These are phyloP conservation scores for Noctua pronuba DNA, from an alignment of 2,888 invertebrate genomes.

Conservation along the genomic window DNA sequence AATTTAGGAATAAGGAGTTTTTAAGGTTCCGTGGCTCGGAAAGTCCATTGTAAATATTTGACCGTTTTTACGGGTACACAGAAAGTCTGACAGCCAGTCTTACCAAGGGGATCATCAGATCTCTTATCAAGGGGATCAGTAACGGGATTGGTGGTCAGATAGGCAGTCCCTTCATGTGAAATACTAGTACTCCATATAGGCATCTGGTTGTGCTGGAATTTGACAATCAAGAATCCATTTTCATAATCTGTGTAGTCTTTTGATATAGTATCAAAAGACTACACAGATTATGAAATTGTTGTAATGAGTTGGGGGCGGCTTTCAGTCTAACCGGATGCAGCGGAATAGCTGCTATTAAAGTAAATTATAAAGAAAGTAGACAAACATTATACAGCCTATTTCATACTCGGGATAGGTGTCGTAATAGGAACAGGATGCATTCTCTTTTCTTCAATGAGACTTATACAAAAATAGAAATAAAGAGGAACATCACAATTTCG, in stretches of 20 bases:
- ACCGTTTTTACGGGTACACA: background rate
- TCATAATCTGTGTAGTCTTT: background rate
- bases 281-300: too few species aligned
- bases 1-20: conserved; percentile 16
- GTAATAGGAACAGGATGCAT: background rate
- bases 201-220: background rate
- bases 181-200: background rate
- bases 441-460: background rate
- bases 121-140: background rate
- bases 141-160: background rate
- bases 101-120: background rate
- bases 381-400: background rate
- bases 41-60: background rate
- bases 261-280: too few species aligned
- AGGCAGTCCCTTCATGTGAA: background rate
- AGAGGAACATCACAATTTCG: background rate
- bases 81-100: background rate
- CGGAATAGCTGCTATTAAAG: background rate
- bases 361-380: background rate
- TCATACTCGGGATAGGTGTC: background rate
- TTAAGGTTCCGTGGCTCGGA: background rate
- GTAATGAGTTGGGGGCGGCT: background rate
- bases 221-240: background rate
- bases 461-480: background rate
- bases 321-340: background rate